Conservation (phyloP, 2,113 vertebrate species). For the Hypocryptadius cinnamomeus region DNA sequence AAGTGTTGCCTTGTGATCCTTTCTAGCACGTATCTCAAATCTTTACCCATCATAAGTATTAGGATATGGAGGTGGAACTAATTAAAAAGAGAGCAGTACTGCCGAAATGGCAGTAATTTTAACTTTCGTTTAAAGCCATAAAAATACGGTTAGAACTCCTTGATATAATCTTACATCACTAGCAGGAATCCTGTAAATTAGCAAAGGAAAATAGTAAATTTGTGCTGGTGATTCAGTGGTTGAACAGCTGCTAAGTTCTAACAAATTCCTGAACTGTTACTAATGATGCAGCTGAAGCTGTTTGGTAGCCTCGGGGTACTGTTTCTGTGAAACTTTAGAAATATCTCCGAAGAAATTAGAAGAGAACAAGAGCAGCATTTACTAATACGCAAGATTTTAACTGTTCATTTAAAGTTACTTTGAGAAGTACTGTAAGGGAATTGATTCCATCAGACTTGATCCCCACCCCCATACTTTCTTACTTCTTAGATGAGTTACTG, state of each 20-base stretch:
- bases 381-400: not conserved
- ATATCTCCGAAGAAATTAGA: not conserved
- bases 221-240: conserved; percentile 37
- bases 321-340: conserved; percentile 6
- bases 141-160: not conserved
- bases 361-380: not conserved
- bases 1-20: not conserved
- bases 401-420: not conserved
- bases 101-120: not conserved
- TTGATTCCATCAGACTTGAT: not conserved
- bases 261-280: conserved; percentile 53
- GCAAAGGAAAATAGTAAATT: conserved; percentile 16
- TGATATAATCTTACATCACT: conserved; percentile 11
- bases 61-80: not conserved
- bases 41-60: not conserved
- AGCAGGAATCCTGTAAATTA: conserved; percentile 29
- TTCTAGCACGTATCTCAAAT: not conserved
- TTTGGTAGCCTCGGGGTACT: conserved; percentile 14
- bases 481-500: not conserved
- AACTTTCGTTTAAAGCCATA: not conserved
- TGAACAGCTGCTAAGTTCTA: conserved; percentile 55
- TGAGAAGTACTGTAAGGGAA: not conserved
- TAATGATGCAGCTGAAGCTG: conserved; percentile 51
- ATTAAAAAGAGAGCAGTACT: not conserved
- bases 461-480: not conserved